A percentile compares a stretch with the other conserved stretches of the same genome.
These are phyloP conservation scores for Drosophila formosana DNA, from an alignment of 2,888 invertebrate genomes.

Conservation along the genomic window DNA sequence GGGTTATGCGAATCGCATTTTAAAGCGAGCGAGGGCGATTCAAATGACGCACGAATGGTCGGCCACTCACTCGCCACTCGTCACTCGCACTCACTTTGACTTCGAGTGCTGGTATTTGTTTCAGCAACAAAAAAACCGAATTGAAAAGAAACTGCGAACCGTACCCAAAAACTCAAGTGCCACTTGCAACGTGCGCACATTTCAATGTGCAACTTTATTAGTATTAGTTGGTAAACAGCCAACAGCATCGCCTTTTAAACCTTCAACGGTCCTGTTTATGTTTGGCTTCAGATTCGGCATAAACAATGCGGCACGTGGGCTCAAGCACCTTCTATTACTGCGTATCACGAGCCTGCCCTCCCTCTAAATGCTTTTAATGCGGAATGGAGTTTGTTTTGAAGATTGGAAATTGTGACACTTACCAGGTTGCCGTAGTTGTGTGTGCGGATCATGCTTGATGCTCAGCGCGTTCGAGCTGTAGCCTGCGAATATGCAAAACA, in stretches of 20 bases:
- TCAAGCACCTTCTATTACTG: slow-evolving; percentile 40
- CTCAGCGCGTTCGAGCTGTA: slow-evolving; percentile 93
- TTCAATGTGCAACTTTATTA: slow-evolving; percentile 68
- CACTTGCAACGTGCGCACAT: slow-evolving; percentile 64
- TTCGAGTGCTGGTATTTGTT: slow-evolving; percentile 68
- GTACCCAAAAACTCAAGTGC: slow-evolving; percentile 61
- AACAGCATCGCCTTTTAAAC: slow-evolving; percentile 17
- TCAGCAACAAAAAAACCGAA: slow-evolving; percentile 34
- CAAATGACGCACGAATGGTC: slow-evolving; percentile 33
- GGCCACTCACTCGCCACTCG: slow-evolving; percentile 5
- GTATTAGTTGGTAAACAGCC: slow-evolving; percentile 69
- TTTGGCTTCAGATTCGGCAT: slow-evolving; percentile 39
- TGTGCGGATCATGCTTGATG: slow-evolving; percentile 92
- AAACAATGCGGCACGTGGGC: slow-evolving; percentile 58
- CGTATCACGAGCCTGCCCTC: slow-evolving; percentile 1
- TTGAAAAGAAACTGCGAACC: slow-evolving; percentile 13
- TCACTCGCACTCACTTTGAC: slow-evolving; percentile 24
- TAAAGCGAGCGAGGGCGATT: slow-evolving; percentile 51
- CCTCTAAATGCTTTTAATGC: slow-evolving; percentile 20
- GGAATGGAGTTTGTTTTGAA: slow-evolving; percentile 12
- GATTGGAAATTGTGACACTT: slow-evolving; percentile 75
- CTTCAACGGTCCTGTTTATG: slow-evolving; percentile 36
- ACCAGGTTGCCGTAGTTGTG: slow-evolving; percentile 96
- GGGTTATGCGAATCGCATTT: slow-evolving; percentile 50
- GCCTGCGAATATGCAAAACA: slow-evolving; percentile 87